These are phyloP conservation scores for Odontomachus brunneus DNA, from an alignment of 1,140 invertebrate species.

Conservation along the genomic window DNA sequence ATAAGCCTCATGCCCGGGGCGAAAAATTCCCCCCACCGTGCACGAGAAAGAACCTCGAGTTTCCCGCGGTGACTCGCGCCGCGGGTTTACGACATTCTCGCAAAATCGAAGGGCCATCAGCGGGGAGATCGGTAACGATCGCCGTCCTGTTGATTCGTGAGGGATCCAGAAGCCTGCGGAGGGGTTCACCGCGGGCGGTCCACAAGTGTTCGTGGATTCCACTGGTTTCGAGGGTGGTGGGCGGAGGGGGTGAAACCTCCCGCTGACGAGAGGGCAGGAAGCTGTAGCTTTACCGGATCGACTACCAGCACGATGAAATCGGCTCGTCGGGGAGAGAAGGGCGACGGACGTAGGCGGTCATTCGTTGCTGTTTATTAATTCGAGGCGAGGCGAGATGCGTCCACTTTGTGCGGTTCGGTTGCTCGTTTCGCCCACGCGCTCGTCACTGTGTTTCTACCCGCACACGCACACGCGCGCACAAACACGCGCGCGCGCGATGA, in stretches of 20 bases:
- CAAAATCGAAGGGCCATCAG: conserved; percentile 37
- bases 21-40: neutral
- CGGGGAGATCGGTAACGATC: conserved; percentile 66
- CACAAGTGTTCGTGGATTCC: conserved; percentile 28
- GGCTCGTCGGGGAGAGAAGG: conserved; percentile 74
- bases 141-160: conserved; percentile 64
- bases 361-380: conserved; percentile 85
- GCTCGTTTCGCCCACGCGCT: conserved; percentile 82
- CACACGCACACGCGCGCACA: conserved; percentile 51
- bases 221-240: conserved; percentile 46
- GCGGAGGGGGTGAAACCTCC: conserved; percentile 13
- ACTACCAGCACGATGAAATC: conserved; percentile 81
- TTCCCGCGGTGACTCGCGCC: conserved; percentile 13
- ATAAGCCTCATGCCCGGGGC: conserved; percentile 13
- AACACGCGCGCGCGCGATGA: conserved; percentile 54
- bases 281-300: conserved; percentile 76
- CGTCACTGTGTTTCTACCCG: conserved; percentile 57
- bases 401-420: conserved; percentile 80
- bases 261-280: conserved; percentile 6
- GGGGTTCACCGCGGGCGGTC: conserved; percentile 70
- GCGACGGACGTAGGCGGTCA: conserved; percentile 82
- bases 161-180: conserved; percentile 56
- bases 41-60: conserved; percentile 12
- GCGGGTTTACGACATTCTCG: conserved; percentile 46
- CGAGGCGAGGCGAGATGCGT: conserved; percentile 82